A percentile compares a stretch with the other conserved stretches of the same genome.
Conservation (phyloP, 2,888 invertebrate species). For the Periphyllus acericola region DNA sequence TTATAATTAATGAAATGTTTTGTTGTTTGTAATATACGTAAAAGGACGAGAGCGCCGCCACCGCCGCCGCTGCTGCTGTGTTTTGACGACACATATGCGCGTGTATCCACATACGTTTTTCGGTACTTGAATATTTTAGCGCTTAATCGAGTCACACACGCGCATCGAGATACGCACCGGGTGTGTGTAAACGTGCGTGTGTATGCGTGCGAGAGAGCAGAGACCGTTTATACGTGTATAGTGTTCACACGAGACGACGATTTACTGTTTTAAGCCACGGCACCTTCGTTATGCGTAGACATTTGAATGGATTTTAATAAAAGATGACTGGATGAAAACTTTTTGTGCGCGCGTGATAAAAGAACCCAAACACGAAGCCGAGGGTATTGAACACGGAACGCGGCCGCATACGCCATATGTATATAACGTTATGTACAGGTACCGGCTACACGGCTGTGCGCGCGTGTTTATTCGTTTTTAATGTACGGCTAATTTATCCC, state of each 20-base stretch:
- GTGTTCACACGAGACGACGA: neutral
- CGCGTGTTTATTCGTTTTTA: conserved; percentile 24
- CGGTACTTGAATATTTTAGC: conserved; percentile 29
- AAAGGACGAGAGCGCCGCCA: neutral
- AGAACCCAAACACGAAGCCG: neutral
- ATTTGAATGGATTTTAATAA: conserved; percentile 43
- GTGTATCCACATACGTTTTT: neutral
- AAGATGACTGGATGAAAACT: conserved; percentile 43
- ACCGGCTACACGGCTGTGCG: neutral
- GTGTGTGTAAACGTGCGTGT: neutral
- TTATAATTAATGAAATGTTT: conserved; percentile 46
- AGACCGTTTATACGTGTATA: neutral
- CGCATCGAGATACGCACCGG: neutral
- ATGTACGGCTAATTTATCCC: conserved; percentile 17
- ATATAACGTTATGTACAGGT: neutral
- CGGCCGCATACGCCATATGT: neutral
- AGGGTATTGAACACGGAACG: neutral
- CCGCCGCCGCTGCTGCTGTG: neutral
- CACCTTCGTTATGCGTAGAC: conserved; percentile 11
- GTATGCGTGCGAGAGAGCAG: neutral
- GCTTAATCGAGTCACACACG: conserved; percentile 2
- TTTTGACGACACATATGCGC: neutral
- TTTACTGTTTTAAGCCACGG: conserved; percentile 28
- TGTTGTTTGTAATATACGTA: neutral
- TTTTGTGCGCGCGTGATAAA: conserved; percentile 19